Percentiles rank a stretch among this genome's conserved stretches.
phyloP scores from a whole-genome alignment of 2,797 vertebrate species.

The Anguilla marmorata region DNA sequence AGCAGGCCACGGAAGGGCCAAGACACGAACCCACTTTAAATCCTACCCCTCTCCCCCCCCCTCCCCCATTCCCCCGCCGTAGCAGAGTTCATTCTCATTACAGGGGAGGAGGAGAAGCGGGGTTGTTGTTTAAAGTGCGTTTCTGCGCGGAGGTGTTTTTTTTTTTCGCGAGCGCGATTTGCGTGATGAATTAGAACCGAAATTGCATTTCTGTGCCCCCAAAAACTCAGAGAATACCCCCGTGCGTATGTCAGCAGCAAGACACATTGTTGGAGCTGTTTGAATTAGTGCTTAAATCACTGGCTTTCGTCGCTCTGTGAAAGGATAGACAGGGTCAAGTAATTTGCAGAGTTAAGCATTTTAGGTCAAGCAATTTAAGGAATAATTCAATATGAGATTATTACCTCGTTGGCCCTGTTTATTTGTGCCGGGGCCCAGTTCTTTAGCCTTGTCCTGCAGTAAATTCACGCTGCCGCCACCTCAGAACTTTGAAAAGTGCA shows the following conservation, averaged over 20 bases:
- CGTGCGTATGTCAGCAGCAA: slow-evolving; percentile 16
- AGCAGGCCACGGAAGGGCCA: slow-evolving; percentile 13
- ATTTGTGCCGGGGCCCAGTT: slow-evolving; percentile 63
- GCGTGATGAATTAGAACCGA: slow-evolving; percentile 63
- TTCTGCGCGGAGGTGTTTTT: slow-evolving; percentile 38
- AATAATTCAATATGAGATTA: slow-evolving; percentile 24
- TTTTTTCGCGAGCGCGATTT: slow-evolving; percentile 44
- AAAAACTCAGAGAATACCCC: slow-evolving; percentile 51
- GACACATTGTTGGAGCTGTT: slow-evolving; percentile 26
- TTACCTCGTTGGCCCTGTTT: slow-evolving; percentile 34
- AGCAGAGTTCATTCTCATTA: background rate
- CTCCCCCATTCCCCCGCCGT: background rate
- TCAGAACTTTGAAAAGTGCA: background rate
- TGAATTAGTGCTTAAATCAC: slow-evolving; percentile 31
- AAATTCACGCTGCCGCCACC: slow-evolving; percentile 49
- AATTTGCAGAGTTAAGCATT: slow-evolving; percentile 29
- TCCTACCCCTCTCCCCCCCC: background rate
- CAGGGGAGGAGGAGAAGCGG: background rate
- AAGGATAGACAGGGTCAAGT: slow-evolving; percentile 35
- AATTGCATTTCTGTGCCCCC: slow-evolving; percentile 61
- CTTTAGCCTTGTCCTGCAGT: slow-evolving; percentile 58
- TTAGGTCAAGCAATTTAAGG: slow-evolving; percentile 28
- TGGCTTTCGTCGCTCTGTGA: slow-evolving; percentile 26
- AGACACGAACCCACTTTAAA: slow-evolving; percentile 37
- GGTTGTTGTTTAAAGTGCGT: slow-evolving; percentile 30